Base-by-base conservation (phyloP, 2,113 vertebrate genomes). In the Trinectes maculatus region DNA sequence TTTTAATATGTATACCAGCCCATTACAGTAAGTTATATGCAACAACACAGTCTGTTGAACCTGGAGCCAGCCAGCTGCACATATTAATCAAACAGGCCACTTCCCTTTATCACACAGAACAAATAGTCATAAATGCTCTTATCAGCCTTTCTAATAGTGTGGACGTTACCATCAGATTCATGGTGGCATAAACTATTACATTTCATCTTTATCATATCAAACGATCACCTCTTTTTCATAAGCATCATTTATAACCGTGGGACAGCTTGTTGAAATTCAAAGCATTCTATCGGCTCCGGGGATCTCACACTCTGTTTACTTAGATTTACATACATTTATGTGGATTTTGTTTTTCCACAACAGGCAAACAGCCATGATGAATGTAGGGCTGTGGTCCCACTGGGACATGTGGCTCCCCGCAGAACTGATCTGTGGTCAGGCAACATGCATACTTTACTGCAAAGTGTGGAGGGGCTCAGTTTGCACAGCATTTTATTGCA, bases 161-260 rank as follows among this genome's bases (percentile, higher is more conserved):
- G 69, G 80, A 83, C 84, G 85, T 95, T 95, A 92, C 92, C 93
- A 94, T 96, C 94, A 93, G 94, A 95, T 95, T 92, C 94, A 94
- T 94, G 94, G 93, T 92, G 94, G 93, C 94, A 91, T 94, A 96
- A 95, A 95, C 93, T 94, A 95, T 96, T 95, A 92, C 93, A 90
- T 94, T 91, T 92, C 77, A 83, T 85, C 92, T 89, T 76, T 96
- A 96, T 96, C 95, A 60, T 65, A 76, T 15, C 57, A 73, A 88
- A 86, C 63, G 13, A 95, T 96, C 95, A 82, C 93, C 91, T 90
- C 86, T 65, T 91, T 93, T 93, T 94, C 94, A 92, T 82, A 82
- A 87, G 80, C 48, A 79, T 94, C 93, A 93, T 96, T 95, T 95
- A 91, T 96, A 95, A 95, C 69, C 9, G 42, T 85, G 2, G 0